Evolutionary conservation across 2,113 vertebrate genomes (phyloP).

Genomic region (Panurus biarmicus): DNA sequence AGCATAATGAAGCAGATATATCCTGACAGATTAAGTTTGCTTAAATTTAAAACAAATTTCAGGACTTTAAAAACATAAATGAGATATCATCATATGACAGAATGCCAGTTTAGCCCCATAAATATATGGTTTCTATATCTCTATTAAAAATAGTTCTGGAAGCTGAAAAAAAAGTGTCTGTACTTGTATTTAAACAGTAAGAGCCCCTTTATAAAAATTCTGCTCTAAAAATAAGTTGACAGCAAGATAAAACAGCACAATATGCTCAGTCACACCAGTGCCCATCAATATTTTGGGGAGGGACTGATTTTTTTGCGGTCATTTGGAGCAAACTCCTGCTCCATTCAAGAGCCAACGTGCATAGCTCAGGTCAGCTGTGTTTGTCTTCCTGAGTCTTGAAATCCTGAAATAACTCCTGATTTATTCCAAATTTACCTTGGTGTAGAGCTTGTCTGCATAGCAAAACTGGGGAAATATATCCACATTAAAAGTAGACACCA

Average conservation of each 20-base stretch:
- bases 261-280: neutral
- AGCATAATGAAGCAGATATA: neutral
- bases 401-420: neutral
- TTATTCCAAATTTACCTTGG: neutral
- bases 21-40: neutral
- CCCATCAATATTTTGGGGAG: neutral
- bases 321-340: neutral
- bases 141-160: neutral
- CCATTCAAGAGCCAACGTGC: accelerated
- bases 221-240: neutral
- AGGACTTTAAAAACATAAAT: neutral
- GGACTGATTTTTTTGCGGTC: neutral
- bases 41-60: neutral
- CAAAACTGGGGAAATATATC: neutral
- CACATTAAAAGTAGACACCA: neutral
- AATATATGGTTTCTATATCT: neutral
- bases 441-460: neutral
- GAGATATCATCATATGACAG: neutral
- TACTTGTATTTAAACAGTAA: neutral
- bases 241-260: neutral
- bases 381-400: neutral
- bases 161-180: neutral
- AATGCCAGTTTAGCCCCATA: neutral
- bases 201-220: neutral
- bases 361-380: neutral